Base-by-base conservation (phyloP, 2,888 invertebrate genomes). In the Campoletis raptor region DNA sequence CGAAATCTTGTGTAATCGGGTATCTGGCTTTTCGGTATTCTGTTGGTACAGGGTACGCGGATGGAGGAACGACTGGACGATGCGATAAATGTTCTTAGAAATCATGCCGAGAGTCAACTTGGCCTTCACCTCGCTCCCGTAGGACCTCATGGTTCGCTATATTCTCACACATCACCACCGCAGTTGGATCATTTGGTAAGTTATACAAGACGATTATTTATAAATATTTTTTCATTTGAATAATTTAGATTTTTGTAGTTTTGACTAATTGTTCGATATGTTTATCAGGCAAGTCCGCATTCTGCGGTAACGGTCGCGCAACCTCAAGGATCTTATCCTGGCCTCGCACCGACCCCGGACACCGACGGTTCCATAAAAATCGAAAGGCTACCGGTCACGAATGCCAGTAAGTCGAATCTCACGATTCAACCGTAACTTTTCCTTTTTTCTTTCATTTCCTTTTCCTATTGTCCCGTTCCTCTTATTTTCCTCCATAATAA, bases 21-120 rank as follows among this genome's bases (percentile, higher is more conserved):
- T 92, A 67, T 42, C 45, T 85, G 79, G 90, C 88, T 87, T 90
- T 90, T 85, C 88, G 90, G 91, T 93, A 92, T 93, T 93, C 92
- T 94, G 92, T 94, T 93, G 91, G 91, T 94, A 90, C 94, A 98
- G 97, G 98, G 98, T 90, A 97, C 98, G 91, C 96, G 98, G 85
- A 98, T 99, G 98, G 99, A 99, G 95, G 99, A 99, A 95, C 96
- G 98, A 88, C 95, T 99, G 93, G 99, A 99, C 94, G 99, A 99
- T 95, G 99, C 99, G 88, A 98, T 99, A 92, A 98, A 98, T 94
- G 98, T 99, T 83, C 95, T 99, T 90, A 96, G 98, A 92, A 98
- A 98, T 95, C 99, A 99, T 95, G 98, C 98, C 78, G 98, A 98
- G 95, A 98, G 98, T 86, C 97, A 97, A 90, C 95, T 96, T 88